phyloP scores from a whole-genome alignment of 2,113 vertebrate species.

The Scalopus aquaticus region DNA sequence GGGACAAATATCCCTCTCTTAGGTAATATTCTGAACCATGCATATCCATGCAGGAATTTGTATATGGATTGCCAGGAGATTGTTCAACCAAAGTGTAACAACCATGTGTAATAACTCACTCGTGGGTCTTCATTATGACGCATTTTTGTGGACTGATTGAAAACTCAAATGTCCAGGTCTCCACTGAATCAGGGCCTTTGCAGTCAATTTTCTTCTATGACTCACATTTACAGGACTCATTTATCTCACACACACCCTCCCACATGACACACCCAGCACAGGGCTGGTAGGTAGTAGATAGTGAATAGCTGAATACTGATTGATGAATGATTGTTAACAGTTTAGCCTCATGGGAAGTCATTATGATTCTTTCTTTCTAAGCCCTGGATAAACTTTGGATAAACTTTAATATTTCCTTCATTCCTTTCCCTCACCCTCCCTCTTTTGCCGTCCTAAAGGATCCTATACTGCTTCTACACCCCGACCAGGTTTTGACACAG shows the following conservation, averaged over 20 bases:
- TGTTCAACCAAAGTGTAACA: background rate
- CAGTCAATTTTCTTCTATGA: slow-evolving; percentile 1
- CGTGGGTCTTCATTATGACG: background rate
- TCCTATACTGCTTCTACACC: background rate
- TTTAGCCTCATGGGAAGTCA: background rate
- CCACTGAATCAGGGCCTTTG: background rate
- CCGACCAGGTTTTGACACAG: background rate
- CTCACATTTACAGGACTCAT: background rate
- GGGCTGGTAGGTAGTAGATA: background rate
- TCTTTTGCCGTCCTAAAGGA: background rate
- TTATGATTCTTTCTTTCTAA: slow-evolving; percentile 14
- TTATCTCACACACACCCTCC: background rate
- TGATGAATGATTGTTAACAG: background rate
- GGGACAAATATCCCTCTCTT: background rate
- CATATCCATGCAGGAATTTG: background rate
- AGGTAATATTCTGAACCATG: background rate
- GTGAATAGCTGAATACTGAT: background rate
- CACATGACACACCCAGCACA: background rate
- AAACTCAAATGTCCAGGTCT: background rate
- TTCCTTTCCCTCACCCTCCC: background rate
- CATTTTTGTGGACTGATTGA: background rate
- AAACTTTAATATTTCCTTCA: background rate
- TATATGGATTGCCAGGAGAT: background rate
- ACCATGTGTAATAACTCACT: background rate
- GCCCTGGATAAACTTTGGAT: background rate